These are phyloP conservation scores for Troides helena DNA, from an alignment of 2,888 invertebrate species.

Conservation along the genomic window DNA sequence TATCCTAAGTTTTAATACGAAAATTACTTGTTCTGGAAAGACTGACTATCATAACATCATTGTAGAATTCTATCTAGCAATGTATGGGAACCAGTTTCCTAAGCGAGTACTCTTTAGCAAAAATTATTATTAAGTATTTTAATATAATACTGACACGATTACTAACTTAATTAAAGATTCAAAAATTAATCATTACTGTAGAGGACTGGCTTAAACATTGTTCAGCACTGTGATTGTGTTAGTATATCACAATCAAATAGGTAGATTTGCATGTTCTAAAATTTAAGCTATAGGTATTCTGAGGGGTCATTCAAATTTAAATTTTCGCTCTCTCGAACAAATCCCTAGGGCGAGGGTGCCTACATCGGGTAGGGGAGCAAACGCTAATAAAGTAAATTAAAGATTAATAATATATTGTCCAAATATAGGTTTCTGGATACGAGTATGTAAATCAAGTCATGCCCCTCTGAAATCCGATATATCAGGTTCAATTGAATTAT, in stretches of 20 bases:
- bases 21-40: too few species aligned
- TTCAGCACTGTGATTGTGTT: constrained; percentile 11
- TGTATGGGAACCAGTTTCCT: too few species aligned
- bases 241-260: constrained; percentile 31
- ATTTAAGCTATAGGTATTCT: constrained; percentile 53
- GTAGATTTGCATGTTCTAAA: constrained; percentile 47
- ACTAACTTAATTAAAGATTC: too few species aligned
- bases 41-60: too few species aligned
- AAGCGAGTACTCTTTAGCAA: too few species aligned
- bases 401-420: constrained; percentile 79
- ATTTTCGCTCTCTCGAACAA: constrained; percentile 70
- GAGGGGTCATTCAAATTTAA: constrained; percentile 77
- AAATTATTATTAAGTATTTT: too few species aligned
- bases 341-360: constrained; percentile 66
- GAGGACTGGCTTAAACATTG: background rate
- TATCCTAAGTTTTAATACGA: too few species aligned
- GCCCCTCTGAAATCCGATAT: constrained; percentile 56
- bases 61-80: too few species aligned
- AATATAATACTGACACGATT: too few species aligned
- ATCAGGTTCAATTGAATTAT: constrained; percentile 52
- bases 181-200: background rate
- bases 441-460: constrained; percentile 62
- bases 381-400: constrained; percentile 79
- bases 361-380: constrained; percentile 58
- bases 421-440: constrained; percentile 69